Evolutionary conservation across 2,113 vertebrate species (phyloP), one percentile per base, ranked within the genome.

Genomic region (Rhinichthys klamathensis): DNA sequence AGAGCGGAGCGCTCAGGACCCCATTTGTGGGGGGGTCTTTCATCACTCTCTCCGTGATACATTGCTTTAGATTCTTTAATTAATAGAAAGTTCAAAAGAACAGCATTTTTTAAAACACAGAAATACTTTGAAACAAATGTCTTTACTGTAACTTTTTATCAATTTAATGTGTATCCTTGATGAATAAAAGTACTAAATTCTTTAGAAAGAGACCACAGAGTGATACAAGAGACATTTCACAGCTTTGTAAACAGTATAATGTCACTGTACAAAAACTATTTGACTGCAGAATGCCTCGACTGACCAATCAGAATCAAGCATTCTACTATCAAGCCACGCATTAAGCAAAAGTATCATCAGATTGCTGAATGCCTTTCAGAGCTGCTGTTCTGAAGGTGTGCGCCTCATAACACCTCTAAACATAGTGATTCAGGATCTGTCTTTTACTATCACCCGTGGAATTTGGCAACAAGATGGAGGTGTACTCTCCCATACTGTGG

Each of bases 351-450:
- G 38, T 46, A 44, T 41, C 67, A 70, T 70, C 35, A 61, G 23
- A 80, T 25, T 25, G 21, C 56, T 60, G 18, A 30, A 58, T 2
- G 21, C 32, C 35, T 58, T 63, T 65, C 8, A 54, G 21, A 51
- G 27, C 80, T 82, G 60, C 16, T 74, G 56, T 44, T 51, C 23
- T 54, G 77, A 30, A 25, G 54, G 73, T 25, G 10, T 49, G 70
- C 16, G 25, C 54, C 44, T 60, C 46, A 32, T 11, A 49, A 61
- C 51, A 54, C 83, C 35, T 78, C 60, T 51, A 80, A 82, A 77
- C 23, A 54, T 25, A 49, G 23, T 79, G 83, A 85, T 79, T 87
- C 74, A 79, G 73, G 54, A 77, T 82, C 73, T 60, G 73, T 61
- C 82, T 8, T 83, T 83, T 70, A 56, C 10, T 67, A 63, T 72